A percentile compares a stretch with the other conserved stretches of the same genome.
These are phyloP conservation scores for Coreoperca whiteheadi DNA, from an alignment of 2,113 vertebrate species.

Conservation along the genomic window DNA sequence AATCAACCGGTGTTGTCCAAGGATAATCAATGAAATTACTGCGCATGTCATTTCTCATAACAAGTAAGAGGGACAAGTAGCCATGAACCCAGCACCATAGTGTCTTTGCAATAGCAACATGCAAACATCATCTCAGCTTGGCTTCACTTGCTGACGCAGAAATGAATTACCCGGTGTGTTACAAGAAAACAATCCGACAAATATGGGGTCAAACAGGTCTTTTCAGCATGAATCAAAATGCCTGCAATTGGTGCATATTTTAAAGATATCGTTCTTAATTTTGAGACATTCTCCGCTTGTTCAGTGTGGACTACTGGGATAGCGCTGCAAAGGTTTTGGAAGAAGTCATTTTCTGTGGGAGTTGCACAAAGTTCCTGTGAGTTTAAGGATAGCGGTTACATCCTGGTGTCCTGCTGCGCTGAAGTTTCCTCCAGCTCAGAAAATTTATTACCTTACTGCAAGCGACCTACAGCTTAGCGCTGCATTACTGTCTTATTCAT, in stretches of 20 bases:
- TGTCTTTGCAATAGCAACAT: slow-evolving; percentile 23
- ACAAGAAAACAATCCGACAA: background rate
- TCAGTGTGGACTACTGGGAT: background rate
- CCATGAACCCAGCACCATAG: slow-evolving; percentile 9
- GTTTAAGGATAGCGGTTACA: slow-evolving; percentile 22
- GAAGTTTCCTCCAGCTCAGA: slow-evolving; percentile 19
- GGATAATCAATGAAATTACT: slow-evolving; percentile 57
- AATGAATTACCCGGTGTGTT: slow-evolving; percentile 15
- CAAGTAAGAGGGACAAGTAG: slow-evolving; percentile 26
- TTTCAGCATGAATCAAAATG: slow-evolving; percentile 11
- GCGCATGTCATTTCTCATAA: slow-evolving; percentile 40
- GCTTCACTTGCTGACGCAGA: slow-evolving; percentile 2
- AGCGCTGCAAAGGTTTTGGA: slow-evolving; percentile 8
- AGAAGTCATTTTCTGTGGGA: slow-evolving; percentile 15
- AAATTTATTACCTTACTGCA: slow-evolving; percentile 36
- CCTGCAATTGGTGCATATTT: background rate
- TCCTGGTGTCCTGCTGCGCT: slow-evolving; percentile 39
- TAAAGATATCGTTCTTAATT: slow-evolving; percentile 21
- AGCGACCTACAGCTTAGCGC: slow-evolving; percentile 16
- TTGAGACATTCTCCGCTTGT: background rate
- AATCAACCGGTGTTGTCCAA: slow-evolving; percentile 47
- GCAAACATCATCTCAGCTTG: slow-evolving; percentile 33
- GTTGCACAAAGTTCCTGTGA: slow-evolving; percentile 23
- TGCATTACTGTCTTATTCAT: slow-evolving; percentile 26
- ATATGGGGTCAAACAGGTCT: slow-evolving; percentile 5